A percentile compares a stretch with the other conserved stretches of the same genome.
phyloP scores from a whole-genome alignment of 2,797 vertebrate genomes.

The Danio jaintianensis region DNA sequence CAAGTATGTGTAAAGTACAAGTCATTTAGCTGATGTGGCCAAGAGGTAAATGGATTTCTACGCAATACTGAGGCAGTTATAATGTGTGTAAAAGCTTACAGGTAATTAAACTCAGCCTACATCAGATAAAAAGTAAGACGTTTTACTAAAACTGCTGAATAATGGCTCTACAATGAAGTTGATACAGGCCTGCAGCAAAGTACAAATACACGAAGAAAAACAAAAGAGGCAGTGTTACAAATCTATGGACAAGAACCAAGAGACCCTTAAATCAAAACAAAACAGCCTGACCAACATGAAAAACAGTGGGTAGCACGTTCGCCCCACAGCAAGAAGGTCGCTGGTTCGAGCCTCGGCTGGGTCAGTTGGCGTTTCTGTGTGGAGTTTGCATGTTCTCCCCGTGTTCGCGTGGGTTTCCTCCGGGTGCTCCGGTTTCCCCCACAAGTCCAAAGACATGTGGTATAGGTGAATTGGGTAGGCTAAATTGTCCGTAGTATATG shows the following conservation, averaged over 20 bases:
- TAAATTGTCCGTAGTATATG: too few relatives aligned
- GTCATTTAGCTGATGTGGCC: not conserved
- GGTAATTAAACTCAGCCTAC: not conserved
- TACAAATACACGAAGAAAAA: not conserved
- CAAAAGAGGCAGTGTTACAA: not conserved
- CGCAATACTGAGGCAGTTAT: not conserved
- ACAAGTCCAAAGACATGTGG: too few relatives aligned
- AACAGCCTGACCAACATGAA: not conserved
- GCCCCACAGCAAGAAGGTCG: too few relatives aligned
- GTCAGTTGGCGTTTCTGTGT: too few relatives aligned
- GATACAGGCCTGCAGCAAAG: not conserved
- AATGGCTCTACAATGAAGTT: not conserved
- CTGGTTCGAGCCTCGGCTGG: too few relatives aligned
- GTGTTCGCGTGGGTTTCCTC: too few relatives aligned
- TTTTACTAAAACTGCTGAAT: constrained; percentile 8
- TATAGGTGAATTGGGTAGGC: too few relatives aligned
- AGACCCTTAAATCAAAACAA: not conserved
- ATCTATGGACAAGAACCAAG: not conserved
- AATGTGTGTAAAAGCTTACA: constrained; percentile 1
- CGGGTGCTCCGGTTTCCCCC: too few relatives aligned
- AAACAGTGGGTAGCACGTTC: too few relatives aligned
- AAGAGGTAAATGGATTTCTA: constrained; percentile 1
- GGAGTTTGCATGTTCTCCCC: too few relatives aligned
- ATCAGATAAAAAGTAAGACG: not conserved
- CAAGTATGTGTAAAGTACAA: not conserved